These are phyloP conservation scores for Mesocentrotus franciscanus DNA, from an alignment of 53 echinoderm and acorn worm species.

Conservation along the genomic window DNA sequence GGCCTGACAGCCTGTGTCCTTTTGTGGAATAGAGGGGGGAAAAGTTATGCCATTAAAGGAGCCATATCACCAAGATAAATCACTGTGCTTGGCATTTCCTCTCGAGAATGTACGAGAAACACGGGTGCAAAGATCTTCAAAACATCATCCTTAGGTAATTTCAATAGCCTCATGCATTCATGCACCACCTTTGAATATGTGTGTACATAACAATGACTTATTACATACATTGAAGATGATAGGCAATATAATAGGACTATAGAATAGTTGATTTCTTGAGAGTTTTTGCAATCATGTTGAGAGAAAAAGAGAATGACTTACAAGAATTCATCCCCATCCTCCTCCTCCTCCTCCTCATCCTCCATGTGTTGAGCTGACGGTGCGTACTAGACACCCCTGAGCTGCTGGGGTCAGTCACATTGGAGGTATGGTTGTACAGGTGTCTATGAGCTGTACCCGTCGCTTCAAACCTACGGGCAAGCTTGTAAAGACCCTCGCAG, in stretches of 20 bases:
- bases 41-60: background rate
- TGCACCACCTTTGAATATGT: too few species aligned
- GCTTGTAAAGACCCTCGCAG: conserved; percentile 90
- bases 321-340: conserved; percentile 38
- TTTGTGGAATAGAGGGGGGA: background rate
- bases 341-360: conserved; percentile 17
- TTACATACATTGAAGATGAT: too few species aligned
- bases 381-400: background rate
- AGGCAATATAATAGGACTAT: too few species aligned
- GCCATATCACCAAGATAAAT: background rate
- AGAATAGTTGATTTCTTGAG: too few species aligned
- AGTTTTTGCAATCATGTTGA: too few species aligned
- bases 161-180: too few species aligned
- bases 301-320: background rate
- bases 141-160: too few species aligned
- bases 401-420: conserved; percentile 11
- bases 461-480: conserved; percentile 43
- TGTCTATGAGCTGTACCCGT: conserved; percentile 20
- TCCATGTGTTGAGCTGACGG: conserved; percentile 37
- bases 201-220: too few species aligned
- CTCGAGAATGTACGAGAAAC: too few species aligned
- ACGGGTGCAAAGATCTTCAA: too few species aligned
- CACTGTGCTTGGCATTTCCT: background rate
- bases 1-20: background rate
- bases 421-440: conserved; percentile 37